These are phyloP conservation scores for Chrysochloris asiatica DNA, from an alignment of 2,113 vertebrate species.

Conservation along the genomic window DNA sequence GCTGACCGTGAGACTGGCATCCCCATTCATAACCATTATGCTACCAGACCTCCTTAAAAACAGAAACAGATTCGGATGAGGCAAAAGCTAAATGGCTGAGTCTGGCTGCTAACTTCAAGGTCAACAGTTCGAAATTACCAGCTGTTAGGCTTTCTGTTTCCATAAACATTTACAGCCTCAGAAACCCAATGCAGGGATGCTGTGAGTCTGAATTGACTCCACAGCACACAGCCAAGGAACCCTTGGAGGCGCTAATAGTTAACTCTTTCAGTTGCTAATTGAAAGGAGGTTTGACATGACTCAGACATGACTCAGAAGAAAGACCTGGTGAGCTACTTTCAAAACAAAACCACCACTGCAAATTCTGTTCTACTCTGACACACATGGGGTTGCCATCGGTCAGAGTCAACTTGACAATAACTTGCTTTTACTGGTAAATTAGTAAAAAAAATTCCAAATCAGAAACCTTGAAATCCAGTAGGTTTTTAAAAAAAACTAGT, in stretches of 20 bases:
- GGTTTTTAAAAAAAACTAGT: not conserved
- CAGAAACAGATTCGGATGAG: not conserved
- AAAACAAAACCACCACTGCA: not conserved
- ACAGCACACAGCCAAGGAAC: too few species aligned
- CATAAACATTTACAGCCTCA: too few species aligned
- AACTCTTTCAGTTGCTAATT: not conserved
- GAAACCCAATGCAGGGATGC: too few species aligned
- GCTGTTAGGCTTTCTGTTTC: too few species aligned
- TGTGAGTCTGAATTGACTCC: too few species aligned
- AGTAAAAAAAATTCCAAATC: too few species aligned
- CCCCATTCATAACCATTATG: too few species aligned
- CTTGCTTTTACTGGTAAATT: not conserved
- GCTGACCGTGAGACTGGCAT: too few species aligned
- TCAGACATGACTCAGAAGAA: not conserved
- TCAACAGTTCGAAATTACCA: too few species aligned
- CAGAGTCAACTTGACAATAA: not conserved
- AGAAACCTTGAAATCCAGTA: too few species aligned
- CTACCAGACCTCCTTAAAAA: too few species aligned
- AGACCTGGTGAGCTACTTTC: not conserved
- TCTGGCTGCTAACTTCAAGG: too few species aligned
- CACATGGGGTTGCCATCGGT: not conserved
- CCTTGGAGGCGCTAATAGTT: not conserved
- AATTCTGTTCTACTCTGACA: not conserved
- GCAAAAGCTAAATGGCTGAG: not conserved
- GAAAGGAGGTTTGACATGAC: not conserved